These are phyloP conservation scores for Drosophila bocqueti DNA, from an alignment of 1,140 invertebrate genomes.

Conservation along the genomic window DNA sequence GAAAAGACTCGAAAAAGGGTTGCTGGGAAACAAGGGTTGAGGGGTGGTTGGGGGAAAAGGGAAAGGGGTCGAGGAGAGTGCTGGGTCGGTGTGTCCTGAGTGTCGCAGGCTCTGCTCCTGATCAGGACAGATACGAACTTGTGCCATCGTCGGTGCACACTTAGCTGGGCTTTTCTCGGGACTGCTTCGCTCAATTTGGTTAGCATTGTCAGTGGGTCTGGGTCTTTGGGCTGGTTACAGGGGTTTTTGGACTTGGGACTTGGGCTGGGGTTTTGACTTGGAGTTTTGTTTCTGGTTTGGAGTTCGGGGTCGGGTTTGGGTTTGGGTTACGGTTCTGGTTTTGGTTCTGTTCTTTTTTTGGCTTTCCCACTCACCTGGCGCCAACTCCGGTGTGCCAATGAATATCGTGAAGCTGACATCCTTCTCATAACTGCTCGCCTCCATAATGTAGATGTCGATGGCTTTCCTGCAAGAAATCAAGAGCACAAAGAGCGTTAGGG, in stretches of 20 bases:
- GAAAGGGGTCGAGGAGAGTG: neutral
- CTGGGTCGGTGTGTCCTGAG: constrained; percentile 22
- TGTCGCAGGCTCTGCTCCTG: constrained; percentile 15
- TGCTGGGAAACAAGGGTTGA: constrained; percentile 1
- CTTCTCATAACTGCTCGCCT: constrained; percentile 99
- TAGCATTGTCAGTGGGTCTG: constrained; percentile 29
- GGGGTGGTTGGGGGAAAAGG: neutral
- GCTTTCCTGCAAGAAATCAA: constrained; percentile 90
- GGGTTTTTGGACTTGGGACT: neutral
- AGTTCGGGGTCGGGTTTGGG: neutral
- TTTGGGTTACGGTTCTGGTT: neutral
- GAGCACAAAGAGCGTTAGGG: constrained; percentile 7
- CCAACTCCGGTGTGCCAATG: constrained; percentile 93
- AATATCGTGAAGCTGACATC: constrained; percentile 97
- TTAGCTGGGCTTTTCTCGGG: constrained; percentile 17
- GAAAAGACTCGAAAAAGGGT: constrained; percentile 23
- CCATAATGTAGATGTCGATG: constrained; percentile 92
- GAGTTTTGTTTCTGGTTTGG: constrained; percentile 11
- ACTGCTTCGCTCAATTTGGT: constrained; percentile 50
- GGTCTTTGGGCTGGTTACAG: constrained; percentile 2
- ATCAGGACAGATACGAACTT: constrained; percentile 28
- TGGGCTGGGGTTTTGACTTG: constrained; percentile 2
- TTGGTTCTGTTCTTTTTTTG: constrained; percentile 1
- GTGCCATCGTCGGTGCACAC: constrained; percentile 48
- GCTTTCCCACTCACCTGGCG: constrained; percentile 90